phyloP scores from a whole-genome alignment of 2,888 invertebrate genomes.

The Synergus umbraculus region DNA sequence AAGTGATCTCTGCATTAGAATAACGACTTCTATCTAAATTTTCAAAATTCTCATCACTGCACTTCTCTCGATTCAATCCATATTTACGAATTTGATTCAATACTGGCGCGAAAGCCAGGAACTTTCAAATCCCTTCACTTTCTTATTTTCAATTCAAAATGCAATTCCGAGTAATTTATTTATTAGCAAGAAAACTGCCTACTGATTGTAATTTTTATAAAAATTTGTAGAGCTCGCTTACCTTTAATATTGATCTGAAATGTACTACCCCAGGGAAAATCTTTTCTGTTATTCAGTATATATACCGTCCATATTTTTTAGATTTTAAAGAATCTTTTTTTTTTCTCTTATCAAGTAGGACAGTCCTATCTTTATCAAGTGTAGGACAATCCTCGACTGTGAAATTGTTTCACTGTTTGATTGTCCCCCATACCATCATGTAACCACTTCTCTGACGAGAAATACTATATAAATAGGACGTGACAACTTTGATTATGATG shows the following conservation, averaged over 20 bases:
- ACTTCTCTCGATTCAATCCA: background rate
- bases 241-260: too few relatives aligned
- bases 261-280: too few relatives aligned
- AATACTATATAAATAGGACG: constrained; percentile 66
- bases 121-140: background rate
- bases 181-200: too few relatives aligned
- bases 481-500: constrained; percentile 66
- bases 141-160: too few relatives aligned
- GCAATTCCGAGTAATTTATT: too few relatives aligned
- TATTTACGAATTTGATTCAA: background rate
- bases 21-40: background rate
- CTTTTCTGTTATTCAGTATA: too few relatives aligned
- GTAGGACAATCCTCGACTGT: constrained; percentile 61
- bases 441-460: constrained; percentile 64
- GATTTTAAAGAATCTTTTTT: background rate
- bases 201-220: too few relatives aligned
- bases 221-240: too few relatives aligned
- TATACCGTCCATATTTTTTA: too few relatives aligned
- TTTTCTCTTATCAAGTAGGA: constrained; percentile 41
- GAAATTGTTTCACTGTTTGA: constrained; percentile 52
- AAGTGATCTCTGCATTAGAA: background rate
- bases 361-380: constrained; percentile 56
- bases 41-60: background rate
- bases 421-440: constrained; percentile 61
- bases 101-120: constrained; percentile 6